These are phyloP conservation scores for Onychorhynchus coronatus DNA, from an alignment of 2,113 vertebrate genomes.

Conservation along the genomic window DNA sequence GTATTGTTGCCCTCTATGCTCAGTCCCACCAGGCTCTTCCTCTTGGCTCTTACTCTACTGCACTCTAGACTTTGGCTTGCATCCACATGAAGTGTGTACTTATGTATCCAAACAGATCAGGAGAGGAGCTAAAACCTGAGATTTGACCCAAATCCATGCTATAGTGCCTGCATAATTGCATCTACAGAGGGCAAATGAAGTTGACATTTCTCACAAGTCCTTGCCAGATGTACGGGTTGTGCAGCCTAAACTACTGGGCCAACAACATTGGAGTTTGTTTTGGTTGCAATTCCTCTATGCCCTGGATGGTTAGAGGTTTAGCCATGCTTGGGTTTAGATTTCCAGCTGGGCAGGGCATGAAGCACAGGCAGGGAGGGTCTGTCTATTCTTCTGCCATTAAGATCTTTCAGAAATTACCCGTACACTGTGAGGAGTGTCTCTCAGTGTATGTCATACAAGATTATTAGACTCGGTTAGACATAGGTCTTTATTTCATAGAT, in stretches of 20 bases:
- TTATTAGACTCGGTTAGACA: neutral
- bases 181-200: neutral
- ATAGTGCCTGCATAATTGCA: neutral
- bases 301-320: neutral
- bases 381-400: neutral
- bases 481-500: neutral
- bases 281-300: neutral
- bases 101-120: neutral
- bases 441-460: neutral
- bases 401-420: neutral
- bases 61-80: neutral
- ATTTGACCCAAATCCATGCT: neutral
- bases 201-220: neutral
- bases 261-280: neutral
- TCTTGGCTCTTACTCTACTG: neutral
- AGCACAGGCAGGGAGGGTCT: neutral
- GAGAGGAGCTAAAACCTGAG: neutral
- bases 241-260: neutral
- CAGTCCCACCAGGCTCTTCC: neutral
- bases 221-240: neutral
- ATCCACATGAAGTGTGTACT: neutral
- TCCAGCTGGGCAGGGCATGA: neutral
- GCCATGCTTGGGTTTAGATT: neutral
- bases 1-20: neutral
- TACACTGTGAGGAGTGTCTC: neutral